Conservation (phyloP, 2,113 vertebrate species). For the Macquaria australasica region DNA sequence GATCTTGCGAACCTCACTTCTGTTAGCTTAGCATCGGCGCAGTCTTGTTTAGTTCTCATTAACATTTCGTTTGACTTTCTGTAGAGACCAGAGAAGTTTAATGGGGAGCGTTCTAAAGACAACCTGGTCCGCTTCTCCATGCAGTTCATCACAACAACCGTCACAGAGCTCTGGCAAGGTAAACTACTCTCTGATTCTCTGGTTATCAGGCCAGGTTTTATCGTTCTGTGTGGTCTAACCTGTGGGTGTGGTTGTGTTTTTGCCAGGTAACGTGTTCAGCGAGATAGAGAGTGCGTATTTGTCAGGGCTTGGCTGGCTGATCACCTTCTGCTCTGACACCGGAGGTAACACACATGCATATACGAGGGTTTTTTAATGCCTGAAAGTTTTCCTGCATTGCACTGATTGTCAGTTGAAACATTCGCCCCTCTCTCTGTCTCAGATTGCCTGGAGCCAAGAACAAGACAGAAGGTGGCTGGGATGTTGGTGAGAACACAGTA, state of each 20-base stretch:
- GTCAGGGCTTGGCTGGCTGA: slow-evolving; percentile 91
- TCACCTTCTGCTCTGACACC: slow-evolving; percentile 92
- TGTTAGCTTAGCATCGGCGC: not conserved
- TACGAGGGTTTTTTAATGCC: not conserved
- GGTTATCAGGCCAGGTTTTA: not conserved
- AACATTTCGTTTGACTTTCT: slow-evolving; percentile 11
- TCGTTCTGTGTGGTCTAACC: not conserved
- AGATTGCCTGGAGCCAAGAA: slow-evolving; percentile 94
- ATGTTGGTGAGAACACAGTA: slow-evolving; percentile 92
- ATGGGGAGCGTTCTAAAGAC: slow-evolving; percentile 90
- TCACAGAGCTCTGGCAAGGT: slow-evolving; percentile 95
- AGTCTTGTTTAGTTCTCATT: not conserved
- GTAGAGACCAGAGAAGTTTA: slow-evolving; percentile 93
- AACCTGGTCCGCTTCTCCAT: slow-evolving; percentile 91
- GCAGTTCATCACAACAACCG: slow-evolving; percentile 91
- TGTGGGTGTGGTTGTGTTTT: not conserved
- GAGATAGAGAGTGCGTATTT: slow-evolving; percentile 91
- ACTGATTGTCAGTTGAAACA: not conserved
- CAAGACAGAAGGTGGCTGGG: slow-evolving; percentile 92
- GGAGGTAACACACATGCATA: slow-evolving; percentile 86
- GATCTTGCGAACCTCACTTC: not conserved
- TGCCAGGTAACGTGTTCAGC: slow-evolving; percentile 91
- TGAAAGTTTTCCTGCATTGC: not conserved
- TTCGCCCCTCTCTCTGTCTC: slow-evolving; percentile 48
- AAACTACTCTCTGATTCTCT: slow-evolving; percentile 13